These are phyloP conservation scores for Phaetusa simplex DNA, from an alignment of 2,113 vertebrate species.

Conservation along the genomic window DNA sequence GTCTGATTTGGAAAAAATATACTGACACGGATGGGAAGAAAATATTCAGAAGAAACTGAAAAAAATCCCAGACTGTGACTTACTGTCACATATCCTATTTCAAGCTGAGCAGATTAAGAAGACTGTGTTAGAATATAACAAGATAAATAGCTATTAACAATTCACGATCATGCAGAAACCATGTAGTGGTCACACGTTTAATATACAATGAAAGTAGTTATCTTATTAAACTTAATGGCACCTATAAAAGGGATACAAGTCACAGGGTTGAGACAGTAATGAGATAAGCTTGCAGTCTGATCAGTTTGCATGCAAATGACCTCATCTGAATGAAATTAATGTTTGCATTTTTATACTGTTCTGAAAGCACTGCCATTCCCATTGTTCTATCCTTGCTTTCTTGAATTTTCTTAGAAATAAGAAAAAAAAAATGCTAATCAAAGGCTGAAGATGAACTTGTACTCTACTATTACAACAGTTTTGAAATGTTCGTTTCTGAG, in stretches of 20 bases:
- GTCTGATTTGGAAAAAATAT: background rate
- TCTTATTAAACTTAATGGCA: constrained; percentile 63
- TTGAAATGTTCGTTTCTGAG: background rate
- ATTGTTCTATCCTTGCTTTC: background rate
- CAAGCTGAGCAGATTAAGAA: background rate
- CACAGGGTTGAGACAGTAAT: constrained; percentile 51
- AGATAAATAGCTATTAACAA: constrained; percentile 51
- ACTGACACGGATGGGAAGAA: background rate
- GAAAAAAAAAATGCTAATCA: background rate
- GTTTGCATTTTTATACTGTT: constrained; percentile 35
- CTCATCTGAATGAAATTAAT: constrained; percentile 67
- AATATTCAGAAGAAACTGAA: background rate
- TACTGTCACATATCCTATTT: constrained; percentile 14
- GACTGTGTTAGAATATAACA: background rate
- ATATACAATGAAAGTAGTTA: constrained; percentile 14
- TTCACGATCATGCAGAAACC: constrained; percentile 2
- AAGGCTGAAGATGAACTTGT: background rate
- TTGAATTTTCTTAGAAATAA: constrained; percentile 33
- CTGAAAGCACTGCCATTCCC: constrained; percentile 11
- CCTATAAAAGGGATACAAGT: constrained; percentile 44
- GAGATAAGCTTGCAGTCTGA: constrained; percentile 55
- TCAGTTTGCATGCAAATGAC: constrained; percentile 64
- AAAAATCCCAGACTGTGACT: background rate
- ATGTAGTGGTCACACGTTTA: constrained; percentile 42
- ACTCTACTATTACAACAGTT: background rate